Conservation (phyloP, 2,888 invertebrate species). For the Galeopsomyia nigrocyanea region DNA sequence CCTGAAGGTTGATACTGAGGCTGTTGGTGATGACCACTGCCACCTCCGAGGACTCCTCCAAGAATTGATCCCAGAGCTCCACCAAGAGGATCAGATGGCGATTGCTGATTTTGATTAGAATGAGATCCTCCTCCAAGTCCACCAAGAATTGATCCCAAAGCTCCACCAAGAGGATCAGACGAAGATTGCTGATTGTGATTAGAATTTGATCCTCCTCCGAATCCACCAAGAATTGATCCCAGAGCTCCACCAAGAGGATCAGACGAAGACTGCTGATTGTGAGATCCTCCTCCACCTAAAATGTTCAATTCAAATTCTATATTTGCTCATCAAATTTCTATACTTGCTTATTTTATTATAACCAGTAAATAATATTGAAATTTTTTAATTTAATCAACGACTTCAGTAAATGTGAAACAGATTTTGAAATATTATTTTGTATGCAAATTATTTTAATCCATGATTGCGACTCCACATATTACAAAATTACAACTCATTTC, state of each 20-base stretch:
- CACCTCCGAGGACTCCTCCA: constrained; percentile 63
- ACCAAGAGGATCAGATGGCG: constrained; percentile 54
- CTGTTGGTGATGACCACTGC: constrained; percentile 55
- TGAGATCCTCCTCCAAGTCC: constrained; percentile 54
- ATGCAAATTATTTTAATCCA: too few species aligned
- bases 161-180: constrained; percentile 57
- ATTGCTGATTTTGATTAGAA: constrained; percentile 50
- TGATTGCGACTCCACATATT: too few species aligned
- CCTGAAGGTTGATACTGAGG: constrained; percentile 59
- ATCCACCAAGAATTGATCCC: constrained; percentile 60
- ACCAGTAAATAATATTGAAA: neutral
- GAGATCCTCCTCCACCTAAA: constrained; percentile 29
- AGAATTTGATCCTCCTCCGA: constrained; percentile 52
- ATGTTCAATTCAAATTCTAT: neutral
- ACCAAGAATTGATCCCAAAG: constrained; percentile 61
- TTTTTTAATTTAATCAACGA: too few species aligned
- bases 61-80: constrained; percentile 61
- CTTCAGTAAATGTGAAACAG: too few species aligned
- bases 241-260: constrained; percentile 58
- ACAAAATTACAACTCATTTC: neutral
- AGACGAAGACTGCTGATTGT: constrained; percentile 47
- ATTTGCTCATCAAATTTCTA: neutral
- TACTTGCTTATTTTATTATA: neutral
- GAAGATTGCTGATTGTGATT: constrained; percentile 50
- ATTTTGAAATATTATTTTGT: too few species aligned